These are phyloP conservation scores for Epinotia nisella DNA, from an alignment of 2,888 invertebrate species.

Conservation along the genomic window DNA sequence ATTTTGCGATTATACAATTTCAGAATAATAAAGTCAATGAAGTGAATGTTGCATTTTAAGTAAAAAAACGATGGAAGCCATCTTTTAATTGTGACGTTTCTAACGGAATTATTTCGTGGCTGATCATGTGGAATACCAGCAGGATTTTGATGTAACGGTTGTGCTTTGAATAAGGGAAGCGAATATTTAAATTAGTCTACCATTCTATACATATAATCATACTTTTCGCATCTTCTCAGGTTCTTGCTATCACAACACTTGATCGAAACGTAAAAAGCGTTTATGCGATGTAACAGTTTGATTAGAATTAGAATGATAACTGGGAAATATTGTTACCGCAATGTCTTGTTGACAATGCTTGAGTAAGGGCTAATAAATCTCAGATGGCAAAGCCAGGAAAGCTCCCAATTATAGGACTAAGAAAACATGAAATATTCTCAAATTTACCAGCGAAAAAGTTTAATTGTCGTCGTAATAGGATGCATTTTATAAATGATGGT, in stretches of 20 bases:
- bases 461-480: conserved; percentile 64
- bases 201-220: not conserved
- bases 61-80: conserved; percentile 60
- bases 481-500: conserved; percentile 70
- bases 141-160: conserved; percentile 70
- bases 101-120: conserved; percentile 58
- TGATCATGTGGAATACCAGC: conserved; percentile 64
- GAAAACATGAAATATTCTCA: conserved; percentile 40
- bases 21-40: conserved; percentile 72
- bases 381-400: conserved; percentile 3
- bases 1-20: conserved; percentile 76
- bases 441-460: conserved; percentile 52
- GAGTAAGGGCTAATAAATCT: conserved; percentile 4
- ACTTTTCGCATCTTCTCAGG: not conserved
- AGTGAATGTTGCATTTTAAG: conserved; percentile 71
- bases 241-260: not conserved
- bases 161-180: conserved; percentile 45
- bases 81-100: conserved; percentile 53
- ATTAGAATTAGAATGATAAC: not conserved
- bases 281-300: conserved; percentile 7
- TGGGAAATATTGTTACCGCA: conserved; percentile 6
- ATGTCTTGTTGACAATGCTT: not conserved
- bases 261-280: not conserved
- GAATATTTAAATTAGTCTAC: conserved; percentile 28
- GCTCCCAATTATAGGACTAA: conserved; percentile 8